Conservation (phyloP, 2,797 vertebrate species). For the Cyclura pinguis region DNA sequence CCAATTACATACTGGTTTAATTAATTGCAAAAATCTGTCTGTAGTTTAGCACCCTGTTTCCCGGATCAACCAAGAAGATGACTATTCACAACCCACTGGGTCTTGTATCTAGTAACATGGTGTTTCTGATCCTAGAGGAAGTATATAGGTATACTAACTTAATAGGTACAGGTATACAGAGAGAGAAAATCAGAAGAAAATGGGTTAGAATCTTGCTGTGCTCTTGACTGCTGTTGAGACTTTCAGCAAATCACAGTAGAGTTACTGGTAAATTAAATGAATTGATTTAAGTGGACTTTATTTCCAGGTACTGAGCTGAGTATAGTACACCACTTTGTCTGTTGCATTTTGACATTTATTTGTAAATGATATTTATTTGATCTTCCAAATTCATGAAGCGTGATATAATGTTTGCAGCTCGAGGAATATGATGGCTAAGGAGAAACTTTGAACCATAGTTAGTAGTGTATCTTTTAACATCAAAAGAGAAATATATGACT, state of each 20-base stretch:
- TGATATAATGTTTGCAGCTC: neutral
- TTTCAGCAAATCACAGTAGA: neutral
- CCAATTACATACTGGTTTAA: neutral
- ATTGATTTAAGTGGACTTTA: neutral
- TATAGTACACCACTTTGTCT: neutral
- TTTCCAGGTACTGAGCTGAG: neutral
- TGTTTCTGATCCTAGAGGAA: neutral
- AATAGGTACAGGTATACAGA: neutral
- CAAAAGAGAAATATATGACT: conserved; percentile 13
- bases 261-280: neutral
- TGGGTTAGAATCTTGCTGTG: neutral
- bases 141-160: neutral
- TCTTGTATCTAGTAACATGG: neutral
- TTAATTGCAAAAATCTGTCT: neutral
- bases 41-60: neutral
- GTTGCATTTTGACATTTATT: neutral
- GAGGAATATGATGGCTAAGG: neutral
- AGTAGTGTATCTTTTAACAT: neutral
- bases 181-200: neutral
- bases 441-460: neutral
- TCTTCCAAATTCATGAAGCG: neutral
- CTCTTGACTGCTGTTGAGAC: neutral
- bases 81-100: too few species aligned
- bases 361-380: neutral
- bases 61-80: neutral